phyloP scores from a whole-genome alignment of 2,888 invertebrate species.

The Cryptocephalus moraei region DNA sequence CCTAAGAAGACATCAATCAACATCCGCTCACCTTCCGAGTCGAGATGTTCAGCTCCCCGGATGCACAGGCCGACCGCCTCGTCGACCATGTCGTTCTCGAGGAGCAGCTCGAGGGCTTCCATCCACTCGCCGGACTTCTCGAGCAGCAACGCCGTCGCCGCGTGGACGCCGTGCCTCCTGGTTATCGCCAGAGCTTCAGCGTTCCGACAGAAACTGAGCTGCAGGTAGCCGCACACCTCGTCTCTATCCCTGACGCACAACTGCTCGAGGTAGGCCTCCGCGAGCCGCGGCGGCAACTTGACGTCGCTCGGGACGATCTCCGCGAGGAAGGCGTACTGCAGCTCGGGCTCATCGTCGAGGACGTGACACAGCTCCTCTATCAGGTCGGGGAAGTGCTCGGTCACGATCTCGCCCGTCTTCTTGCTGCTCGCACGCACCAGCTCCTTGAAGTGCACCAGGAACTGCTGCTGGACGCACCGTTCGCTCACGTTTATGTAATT shows the following conservation, averaged over 20 bases:
- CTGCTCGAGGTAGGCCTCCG: conserved; percentile 53
- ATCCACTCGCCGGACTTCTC: conserved; percentile 66
- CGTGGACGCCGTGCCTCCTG: conserved; percentile 48
- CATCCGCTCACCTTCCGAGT: conserved; percentile 24
- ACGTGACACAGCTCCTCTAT: conserved; percentile 38
- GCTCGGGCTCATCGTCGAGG: conserved; percentile 35
- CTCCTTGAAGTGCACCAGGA: conserved; percentile 39
- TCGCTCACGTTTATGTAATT: conserved; percentile 36
- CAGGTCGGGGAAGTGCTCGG: conserved; percentile 43
- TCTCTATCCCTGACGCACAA: conserved; percentile 47
- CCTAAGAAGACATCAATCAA: neutral
- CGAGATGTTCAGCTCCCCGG: conserved; percentile 39
- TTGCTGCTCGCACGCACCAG: conserved; percentile 50
- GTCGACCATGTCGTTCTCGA: conserved; percentile 35
- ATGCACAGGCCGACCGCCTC: conserved; percentile 37
- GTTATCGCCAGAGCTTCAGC: conserved; percentile 57
- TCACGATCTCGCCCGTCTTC: conserved; percentile 52
- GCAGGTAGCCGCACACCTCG: conserved; percentile 37
- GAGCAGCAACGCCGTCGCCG: conserved; percentile 61
- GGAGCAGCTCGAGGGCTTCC: conserved; percentile 56
- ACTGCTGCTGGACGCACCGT: conserved; percentile 39
- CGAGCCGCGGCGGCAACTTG: conserved; percentile 39
- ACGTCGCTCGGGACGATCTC: conserved; percentile 40
- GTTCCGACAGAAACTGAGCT: conserved; percentile 46
- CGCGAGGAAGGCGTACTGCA: conserved; percentile 48